A percentile compares a stretch with the other conserved stretches of the same genome.
Evolutionary conservation across 2,113 vertebrate genomes (phyloP).

Genomic region (Herpailurus yagouaroundi): DNA sequence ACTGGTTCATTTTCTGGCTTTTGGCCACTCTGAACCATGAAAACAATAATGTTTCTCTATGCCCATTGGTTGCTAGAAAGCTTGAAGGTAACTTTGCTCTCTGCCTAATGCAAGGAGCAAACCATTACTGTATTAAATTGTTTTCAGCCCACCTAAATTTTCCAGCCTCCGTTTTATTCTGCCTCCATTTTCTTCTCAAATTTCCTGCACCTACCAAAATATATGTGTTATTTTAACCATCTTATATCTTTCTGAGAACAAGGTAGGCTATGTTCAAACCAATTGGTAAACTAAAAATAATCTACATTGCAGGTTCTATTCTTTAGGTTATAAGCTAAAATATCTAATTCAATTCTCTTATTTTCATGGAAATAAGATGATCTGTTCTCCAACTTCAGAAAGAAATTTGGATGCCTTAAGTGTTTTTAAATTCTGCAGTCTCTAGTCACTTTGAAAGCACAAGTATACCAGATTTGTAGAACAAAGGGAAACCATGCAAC

Average conservation of each 20-base stretch:
- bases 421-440: not conserved
- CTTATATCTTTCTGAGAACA: not conserved
- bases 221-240: not conserved
- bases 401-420: not conserved
- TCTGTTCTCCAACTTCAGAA: not conserved
- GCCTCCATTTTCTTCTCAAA: not conserved
- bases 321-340: not conserved
- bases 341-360: not conserved
- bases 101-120: not conserved
- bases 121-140: not conserved
- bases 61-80: not conserved
- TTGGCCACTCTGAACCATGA: not conserved
- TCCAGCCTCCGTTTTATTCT: not conserved
- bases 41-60: not conserved
- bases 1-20: not conserved
- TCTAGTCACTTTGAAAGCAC: not conserved
- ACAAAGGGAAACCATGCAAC: slow-evolving; percentile 38
- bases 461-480: not conserved
- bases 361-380: not conserved
- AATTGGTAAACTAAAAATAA: not conserved
- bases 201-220: not conserved
- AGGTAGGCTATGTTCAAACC: not conserved
- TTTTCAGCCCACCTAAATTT: not conserved
- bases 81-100: not conserved
- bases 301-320: not conserved